Evolutionary conservation across 2,113 vertebrate species (phyloP).

Genomic region (Arothron firmamentum): DNA sequence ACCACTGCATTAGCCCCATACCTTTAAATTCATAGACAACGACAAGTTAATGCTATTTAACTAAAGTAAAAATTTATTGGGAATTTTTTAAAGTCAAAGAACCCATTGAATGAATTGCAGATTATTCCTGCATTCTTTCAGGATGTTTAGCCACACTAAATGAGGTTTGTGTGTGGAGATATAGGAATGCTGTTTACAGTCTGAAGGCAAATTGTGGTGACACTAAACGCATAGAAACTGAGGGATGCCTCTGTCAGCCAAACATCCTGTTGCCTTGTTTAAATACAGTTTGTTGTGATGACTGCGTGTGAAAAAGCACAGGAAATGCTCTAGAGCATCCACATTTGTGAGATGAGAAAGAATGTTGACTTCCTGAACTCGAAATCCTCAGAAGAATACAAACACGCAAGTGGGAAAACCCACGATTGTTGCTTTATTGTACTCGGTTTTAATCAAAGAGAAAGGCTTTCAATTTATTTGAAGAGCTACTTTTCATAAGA

Average conservation of each 20-base stretch:
- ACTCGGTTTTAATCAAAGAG: slow-evolving; percentile 41
- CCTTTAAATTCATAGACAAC: too few relatives aligned
- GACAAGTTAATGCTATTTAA: too few relatives aligned
- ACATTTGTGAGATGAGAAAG: slow-evolving; percentile 73
- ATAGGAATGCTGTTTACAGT: slow-evolving; percentile 53
- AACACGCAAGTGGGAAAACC: slow-evolving; percentile 61
- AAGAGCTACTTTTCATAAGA: neutral
- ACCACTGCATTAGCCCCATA: too few relatives aligned
- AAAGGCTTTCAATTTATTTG: neutral
- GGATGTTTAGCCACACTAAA: slow-evolving; percentile 27
- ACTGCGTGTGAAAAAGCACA: slow-evolving; percentile 68
- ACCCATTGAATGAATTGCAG: neutral
- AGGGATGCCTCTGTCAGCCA: slow-evolving; percentile 55
- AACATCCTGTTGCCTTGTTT: slow-evolving; percentile 67
- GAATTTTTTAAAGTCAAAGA: neutral
- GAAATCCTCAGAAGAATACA: slow-evolving; percentile 71
- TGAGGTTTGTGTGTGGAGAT: slow-evolving; percentile 35
- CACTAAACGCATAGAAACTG: slow-evolving; percentile 54
- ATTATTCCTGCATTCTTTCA: slow-evolving; percentile 4
- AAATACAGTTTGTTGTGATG: slow-evolving; percentile 44
- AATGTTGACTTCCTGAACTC: slow-evolving; percentile 69
- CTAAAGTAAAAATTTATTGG: neutral
- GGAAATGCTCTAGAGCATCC: slow-evolving; percentile 66
- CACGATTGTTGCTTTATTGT: slow-evolving; percentile 41
- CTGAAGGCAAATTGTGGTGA: slow-evolving; percentile 51